Base-by-base conservation (phyloP, 2,888 invertebrate species). In the Eilema caniola region DNA sequence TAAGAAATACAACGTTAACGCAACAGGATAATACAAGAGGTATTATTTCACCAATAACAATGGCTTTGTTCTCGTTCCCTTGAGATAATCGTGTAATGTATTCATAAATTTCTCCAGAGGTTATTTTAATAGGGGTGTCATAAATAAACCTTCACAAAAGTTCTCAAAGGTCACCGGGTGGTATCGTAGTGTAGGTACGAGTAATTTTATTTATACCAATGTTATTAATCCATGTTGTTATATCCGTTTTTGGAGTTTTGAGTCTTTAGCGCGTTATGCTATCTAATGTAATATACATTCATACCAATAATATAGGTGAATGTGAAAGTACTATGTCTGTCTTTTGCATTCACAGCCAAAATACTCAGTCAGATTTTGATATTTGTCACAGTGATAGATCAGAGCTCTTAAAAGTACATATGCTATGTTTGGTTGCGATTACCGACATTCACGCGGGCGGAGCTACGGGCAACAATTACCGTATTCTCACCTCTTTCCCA, bases 101-200 rank as follows among this genome's bases (percentile, higher is more conserved):
- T 53, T 53, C 53, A 53, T 53, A 53, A 53, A 53, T 53, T 53
- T 53, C 53, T 53, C 53, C 53, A 53, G 53, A 53, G 53, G 7
- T 53, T n/a, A 10, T 53, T 8, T n/a, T 47, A 47, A 47, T 47
- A 47, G 47, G 47, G 47, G 16, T 47, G 20, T 20, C 47, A 47
- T 47, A 47, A 47, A 47, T 47, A 47, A 20, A 47, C 47, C 20
- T 47, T 53, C n/a, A 20, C 53, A 53, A 53, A 16, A 5, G 20
- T 5, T 20, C 1, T 47, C 20, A 20, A 47, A 53, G 8, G 53
- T 53, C 53, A 53, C 53, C 3, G 53, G 7, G n/a, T n/a, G n/a
- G 8, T n/a, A 53, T 53, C 10, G 20, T n/a, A 53, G 53, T 53
- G 53, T 53, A n/a, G n/a, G n/a, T n/a, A n/a, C n/a, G n/a, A n/a